Evolutionary conservation across 2,797 vertebrate genomes (phyloP).

Genomic region (Gastrophryne carolinensis): DNA sequence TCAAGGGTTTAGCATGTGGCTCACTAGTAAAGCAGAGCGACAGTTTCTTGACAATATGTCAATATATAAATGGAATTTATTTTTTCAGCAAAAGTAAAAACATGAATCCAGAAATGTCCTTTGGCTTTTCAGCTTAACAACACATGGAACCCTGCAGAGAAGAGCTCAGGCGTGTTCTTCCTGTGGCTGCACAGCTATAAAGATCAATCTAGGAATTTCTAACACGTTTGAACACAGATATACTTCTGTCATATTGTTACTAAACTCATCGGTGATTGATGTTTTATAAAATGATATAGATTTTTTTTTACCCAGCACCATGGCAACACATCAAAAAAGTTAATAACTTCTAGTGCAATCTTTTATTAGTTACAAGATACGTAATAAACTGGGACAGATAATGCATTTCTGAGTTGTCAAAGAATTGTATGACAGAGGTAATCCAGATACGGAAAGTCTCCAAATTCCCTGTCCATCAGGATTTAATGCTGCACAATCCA

Average conservation of each 20-base stretch:
- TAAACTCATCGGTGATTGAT: conserved; percentile 20
- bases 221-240: neutral
- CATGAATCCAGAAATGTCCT: neutral
- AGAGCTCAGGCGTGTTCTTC: neutral
- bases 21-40: neutral
- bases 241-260: neutral
- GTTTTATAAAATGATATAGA: neutral
- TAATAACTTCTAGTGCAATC: conserved; percentile 16
- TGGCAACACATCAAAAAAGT: conserved; percentile 2
- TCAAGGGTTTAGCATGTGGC: no score
- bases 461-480: conserved; percentile 44
- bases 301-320: conserved; percentile 4
- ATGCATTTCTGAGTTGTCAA: conserved; percentile 37
- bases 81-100: neutral
- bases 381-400: conserved; percentile 42
- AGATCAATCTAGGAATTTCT: neutral
- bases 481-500: conserved; percentile 37
- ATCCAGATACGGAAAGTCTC: conserved; percentile 41
- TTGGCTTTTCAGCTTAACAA: neutral
- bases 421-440: conserved; percentile 35
- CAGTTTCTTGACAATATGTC: neutral
- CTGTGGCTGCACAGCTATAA: neutral
- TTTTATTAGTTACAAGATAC: conserved; percentile 43
- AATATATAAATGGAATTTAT: neutral
- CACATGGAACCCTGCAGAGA: conserved; percentile 6